Evolutionary conservation across 2,797 vertebrate genomes (phyloP).

Genomic region (Meda fulgida): DNA sequence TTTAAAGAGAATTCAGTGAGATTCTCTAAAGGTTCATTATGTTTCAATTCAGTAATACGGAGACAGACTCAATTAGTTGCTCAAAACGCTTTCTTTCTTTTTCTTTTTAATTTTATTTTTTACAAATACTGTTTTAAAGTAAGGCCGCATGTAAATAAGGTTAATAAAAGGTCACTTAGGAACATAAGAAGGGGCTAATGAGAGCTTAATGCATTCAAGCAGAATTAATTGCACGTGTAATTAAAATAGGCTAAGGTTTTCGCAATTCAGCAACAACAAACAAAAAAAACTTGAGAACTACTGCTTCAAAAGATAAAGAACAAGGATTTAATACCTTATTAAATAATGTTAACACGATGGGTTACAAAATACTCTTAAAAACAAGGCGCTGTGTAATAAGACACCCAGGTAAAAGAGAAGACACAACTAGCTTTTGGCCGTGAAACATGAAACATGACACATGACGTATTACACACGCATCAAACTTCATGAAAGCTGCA

Average conservation of each 20-base stretch:
- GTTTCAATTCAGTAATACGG: neutral
- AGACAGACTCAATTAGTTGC: neutral
- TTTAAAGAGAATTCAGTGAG: conserved; percentile 2
- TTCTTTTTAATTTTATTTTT: neutral
- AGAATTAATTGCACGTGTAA: neutral
- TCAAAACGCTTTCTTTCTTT: neutral
- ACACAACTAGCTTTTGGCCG: conserved; percentile 42
- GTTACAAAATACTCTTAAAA: conserved; percentile 15
- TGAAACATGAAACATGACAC: conserved; percentile 55
- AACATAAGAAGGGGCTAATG: neutral
- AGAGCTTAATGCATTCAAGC: conserved; percentile 8
- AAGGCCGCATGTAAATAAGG: neutral
- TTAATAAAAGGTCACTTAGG: neutral
- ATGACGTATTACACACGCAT: conserved; percentile 35
- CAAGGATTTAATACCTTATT: neutral
- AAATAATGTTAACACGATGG: neutral
- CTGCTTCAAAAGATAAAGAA: neutral
- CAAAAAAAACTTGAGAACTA: conserved; percentile 7
- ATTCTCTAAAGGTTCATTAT: conserved; percentile 15
- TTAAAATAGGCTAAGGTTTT: neutral
- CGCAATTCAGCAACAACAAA: neutral
- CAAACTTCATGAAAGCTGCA: neutral
- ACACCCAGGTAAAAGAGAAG: conserved; percentile 21
- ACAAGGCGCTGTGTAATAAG: conserved; percentile 28
- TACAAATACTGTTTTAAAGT: neutral